Base-by-base conservation (phyloP, 2,888 invertebrate species). In the Drosophila basisetae region DNA sequence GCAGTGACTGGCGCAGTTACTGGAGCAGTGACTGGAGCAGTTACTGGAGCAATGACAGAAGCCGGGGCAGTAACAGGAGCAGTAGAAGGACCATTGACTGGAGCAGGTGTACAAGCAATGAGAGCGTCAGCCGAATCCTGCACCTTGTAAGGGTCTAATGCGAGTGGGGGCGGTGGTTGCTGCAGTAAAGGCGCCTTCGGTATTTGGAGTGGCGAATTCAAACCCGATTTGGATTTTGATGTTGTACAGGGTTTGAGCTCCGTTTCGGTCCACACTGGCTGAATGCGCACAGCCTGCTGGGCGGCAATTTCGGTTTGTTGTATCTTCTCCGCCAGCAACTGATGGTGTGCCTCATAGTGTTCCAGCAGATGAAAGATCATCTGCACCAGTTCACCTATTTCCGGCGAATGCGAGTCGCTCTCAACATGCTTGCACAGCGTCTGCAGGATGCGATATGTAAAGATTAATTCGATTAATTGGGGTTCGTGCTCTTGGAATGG, bases 311-410 rank as follows among this genome's bases (percentile, higher is more conserved):
- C 86, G 10, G 88, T 74, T 41, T 71, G 58, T 18, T 76, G 64
- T 11, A 92, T 81, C 76, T 90, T 91, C 37, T 89, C 76, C 39
- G 91, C 54, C 9, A 93, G 73, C 56, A 85, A 80, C 18, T 82
- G 78, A 59, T 92, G 91, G 54, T 91, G 91, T 7, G 47, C 47
- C 64, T 92, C 92, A 50, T 92, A 91, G 55, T 91, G 89, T 30
- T 88, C 80, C 28, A 93, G 75, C 69, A 91, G 89, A 4, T 79
- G 69, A 62, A 89, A 91, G 35, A 93, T 87, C 47, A 82, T 85
- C 50, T 91, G 87, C 52, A 92, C 91, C 22, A 87, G 47, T 11
- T 84, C 83, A 2, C 76, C 78, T 0, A 79, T 69, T 60, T 84
- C 75, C 5, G 63, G 31, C 0, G 79, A 77, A 6, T 86, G 70